phyloP scores from a whole-genome alignment of 2,797 vertebrate genomes.

The Carcharodon carcharias region DNA sequence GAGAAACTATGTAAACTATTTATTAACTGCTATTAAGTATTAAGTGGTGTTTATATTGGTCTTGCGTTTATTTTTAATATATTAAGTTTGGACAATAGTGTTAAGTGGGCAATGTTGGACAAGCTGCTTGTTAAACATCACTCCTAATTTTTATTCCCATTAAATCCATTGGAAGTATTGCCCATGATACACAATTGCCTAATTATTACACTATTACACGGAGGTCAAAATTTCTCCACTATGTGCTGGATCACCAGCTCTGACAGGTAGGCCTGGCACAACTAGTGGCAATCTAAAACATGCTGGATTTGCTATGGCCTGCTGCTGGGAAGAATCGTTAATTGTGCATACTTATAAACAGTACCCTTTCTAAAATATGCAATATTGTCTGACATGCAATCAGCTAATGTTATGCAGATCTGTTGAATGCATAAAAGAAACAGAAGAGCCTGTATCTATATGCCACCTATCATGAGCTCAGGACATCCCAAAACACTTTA shows the following conservation, averaged over 20 bases:
- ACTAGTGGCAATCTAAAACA: background rate
- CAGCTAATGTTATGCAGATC: background rate
- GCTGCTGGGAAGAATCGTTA: background rate
- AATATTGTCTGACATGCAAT: background rate
- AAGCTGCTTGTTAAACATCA: too few species aligned
- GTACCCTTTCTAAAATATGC: background rate
- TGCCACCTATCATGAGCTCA: background rate
- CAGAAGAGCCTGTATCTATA: background rate
- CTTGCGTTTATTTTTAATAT: too few species aligned
- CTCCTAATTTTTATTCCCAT: too few species aligned
- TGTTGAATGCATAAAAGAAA: background rate
- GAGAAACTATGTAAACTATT: too few species aligned
- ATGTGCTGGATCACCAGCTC: background rate
- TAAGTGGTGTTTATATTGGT: too few species aligned
- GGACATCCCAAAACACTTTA: background rate
- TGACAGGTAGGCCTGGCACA: background rate
- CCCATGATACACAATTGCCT: too few species aligned
- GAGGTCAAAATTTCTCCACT: background rate
- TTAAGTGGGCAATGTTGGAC: too few species aligned
- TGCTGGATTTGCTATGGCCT: background rate
- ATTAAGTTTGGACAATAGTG: too few species aligned
- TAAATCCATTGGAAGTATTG: too few species aligned
- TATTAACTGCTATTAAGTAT: too few species aligned
- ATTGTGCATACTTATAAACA: background rate
- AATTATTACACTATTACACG: background rate